Base-by-base conservation (phyloP, 2,113 vertebrate species). In the Rafetus swinhoei region DNA sequence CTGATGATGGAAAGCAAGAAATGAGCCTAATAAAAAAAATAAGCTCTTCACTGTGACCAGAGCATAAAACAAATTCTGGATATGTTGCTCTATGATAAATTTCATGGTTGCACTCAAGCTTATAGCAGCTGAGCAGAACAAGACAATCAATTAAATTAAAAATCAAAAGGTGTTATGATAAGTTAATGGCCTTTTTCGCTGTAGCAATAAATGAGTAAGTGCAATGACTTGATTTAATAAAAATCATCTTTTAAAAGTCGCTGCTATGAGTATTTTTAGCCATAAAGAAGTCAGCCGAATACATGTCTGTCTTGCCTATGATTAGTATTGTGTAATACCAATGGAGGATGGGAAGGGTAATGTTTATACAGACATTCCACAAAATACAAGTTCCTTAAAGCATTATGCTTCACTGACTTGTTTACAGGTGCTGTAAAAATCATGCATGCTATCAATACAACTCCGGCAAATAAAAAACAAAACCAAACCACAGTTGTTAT, bases 161-260 rank as follows among this genome's bases (percentile, higher is more conserved):
- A 95, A 87, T 80, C 86, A 39, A 86, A 84, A 96, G 89, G 86
- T 96, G 82, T 98, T 97, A 79, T 69, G 2, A 76, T 94, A 95
- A 79, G 95, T 89, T 94, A 97, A 96, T 96, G 95, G 97, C 97
- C 97, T 98, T 98, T 93, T 98, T 98, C 19, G 84, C 95, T 97
- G 90, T 97, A 98, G 98, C 98, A 98, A 98, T 98, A 98, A 97
- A 97, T 97, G 96, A 98, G 93, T 95, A 98, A 98, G 98, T 98
- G 98, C 98, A 98, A 98, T 98, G 98, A 98, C 97, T 96, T 97
- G 93, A 97, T 95, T 95, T 97, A 96, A 97, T 96, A 97, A 97
- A 95, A 96, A 88, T 93, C 81, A 90, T 97, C 87, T 93, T 97
- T 94, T 95, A 88, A 96, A 98, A 97, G 94, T 95, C 69, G 97